Conservation (phyloP, 2,888 invertebrate species). For the Trissoscelio sp. region DNA sequence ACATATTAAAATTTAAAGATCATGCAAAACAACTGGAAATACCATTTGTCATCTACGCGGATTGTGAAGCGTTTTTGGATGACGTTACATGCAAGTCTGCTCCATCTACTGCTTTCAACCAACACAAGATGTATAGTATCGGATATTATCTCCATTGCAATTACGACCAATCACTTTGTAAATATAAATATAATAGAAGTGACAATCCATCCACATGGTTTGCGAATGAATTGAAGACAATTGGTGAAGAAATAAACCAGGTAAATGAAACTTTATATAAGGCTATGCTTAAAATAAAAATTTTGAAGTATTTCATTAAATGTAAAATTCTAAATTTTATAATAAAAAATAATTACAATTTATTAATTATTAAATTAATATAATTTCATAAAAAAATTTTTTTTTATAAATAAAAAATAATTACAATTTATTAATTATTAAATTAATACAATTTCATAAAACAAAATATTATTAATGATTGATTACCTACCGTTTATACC, state of each 20-base stretch:
- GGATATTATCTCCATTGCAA: conserved; percentile 38
- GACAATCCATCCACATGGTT: conserved; percentile 1
- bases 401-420: no score
- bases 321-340: no score
- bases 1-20: conserved; percentile 11
- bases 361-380: no score
- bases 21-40: conserved; percentile 2
- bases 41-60: conserved; percentile 30
- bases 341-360: no score
- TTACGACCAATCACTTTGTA: not conserved
- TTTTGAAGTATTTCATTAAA: no score
- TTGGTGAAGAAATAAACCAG: conserved; percentile 18
- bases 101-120: not conserved
- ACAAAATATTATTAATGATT: no score
- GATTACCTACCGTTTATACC: no score
- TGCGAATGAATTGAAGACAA: conserved; percentile 10
- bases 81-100: not conserved
- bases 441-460: no score
- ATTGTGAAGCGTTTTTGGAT: conserved; percentile 5
- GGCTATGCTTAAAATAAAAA: no score
- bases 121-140: conserved; percentile 1
- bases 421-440: no score
- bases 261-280: not conserved
- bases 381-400: no score
- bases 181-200: not conserved